Evolutionary conservation across 2,113 vertebrate species (phyloP), one percentile per base, ranked within the genome.

Genomic region (Mus spicilegus): DNA sequence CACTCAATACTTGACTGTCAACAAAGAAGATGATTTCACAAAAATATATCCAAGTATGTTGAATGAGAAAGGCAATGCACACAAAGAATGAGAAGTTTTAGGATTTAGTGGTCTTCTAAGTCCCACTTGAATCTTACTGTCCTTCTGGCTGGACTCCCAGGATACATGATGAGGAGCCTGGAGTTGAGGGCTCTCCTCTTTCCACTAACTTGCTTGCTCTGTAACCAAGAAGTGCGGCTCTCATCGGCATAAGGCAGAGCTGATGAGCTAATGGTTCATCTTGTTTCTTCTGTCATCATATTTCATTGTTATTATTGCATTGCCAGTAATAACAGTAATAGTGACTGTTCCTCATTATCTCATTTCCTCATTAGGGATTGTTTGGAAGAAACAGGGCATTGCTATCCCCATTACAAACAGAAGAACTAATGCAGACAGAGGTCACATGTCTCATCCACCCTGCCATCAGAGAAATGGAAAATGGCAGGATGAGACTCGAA

Each of bases 281-380:
- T 75, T 96, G 39, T 72, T 69, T 69, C 92, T 70, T 89, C 56
- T 81, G 12, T 95, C 76, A 73, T 54, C 42, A 63, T 95, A 73
- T 84, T 63, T 97, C 90, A 87, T 95, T 92, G 91, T 76, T 94
- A 56, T 89, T 96, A 92, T 93, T 96, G 19, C 36, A 51, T 95
- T 93, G 90, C 76, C 67, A 93, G 72, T 93, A 90, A 96, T 94
- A 87, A 88, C 30, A 96, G 77, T 90, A 91, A 95, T 90, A 93
- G 51, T 73, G 90, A 95, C 73, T 86, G 72, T 54, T 89, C 96
- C 63, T 26, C 65, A 70, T 98, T 92, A 91, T 89, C 67, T 90
- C 92, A 93, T 96, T 95, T 97, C 92, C 72, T 97, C 89, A 95
- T 96, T 96, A 93, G n/a, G 58, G 42, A 93, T 72, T 42, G 95